Evolutionary conservation across 1,140 invertebrate species (phyloP).

Genomic region (Diachasma alloeum): DNA sequence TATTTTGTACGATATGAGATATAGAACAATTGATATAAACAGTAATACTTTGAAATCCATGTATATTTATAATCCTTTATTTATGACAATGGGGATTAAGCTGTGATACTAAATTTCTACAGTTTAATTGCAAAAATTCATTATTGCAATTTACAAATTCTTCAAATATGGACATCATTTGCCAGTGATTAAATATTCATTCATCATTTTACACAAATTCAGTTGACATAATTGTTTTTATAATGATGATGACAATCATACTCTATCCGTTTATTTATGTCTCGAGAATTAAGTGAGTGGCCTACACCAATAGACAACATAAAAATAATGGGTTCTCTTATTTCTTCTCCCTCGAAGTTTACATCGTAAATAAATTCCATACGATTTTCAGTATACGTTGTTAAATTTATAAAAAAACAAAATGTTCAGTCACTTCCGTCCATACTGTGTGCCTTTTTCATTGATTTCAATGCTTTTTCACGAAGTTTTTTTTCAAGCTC

Average conservation of each 20-base stretch:
- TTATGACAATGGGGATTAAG: neutral
- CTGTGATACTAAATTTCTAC: conserved; percentile 1
- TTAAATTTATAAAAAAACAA: neutral
- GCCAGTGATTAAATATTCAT: conserved; percentile 9
- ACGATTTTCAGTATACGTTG: neutral
- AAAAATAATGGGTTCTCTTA: neutral
- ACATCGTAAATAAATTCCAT: neutral
- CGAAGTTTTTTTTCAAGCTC: conserved; percentile 86
- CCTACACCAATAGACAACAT: neutral
- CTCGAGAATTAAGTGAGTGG: neutral
- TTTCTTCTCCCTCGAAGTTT: neutral
- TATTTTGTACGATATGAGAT: neutral
- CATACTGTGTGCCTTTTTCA: conserved; percentile 69
- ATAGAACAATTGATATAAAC: neutral
- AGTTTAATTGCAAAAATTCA: conserved; percentile 24
- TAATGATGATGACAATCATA: neutral
- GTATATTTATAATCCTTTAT: conserved; percentile 10
- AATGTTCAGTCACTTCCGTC: conserved; percentile 58
- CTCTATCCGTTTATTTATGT: neutral
- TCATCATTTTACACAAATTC: neutral
- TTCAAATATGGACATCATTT: neutral
- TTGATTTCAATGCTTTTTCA: conserved; percentile 83
- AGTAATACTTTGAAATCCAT: neutral
- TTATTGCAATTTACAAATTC: conserved; percentile 30
- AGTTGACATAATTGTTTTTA: neutral